These are phyloP conservation scores for Hycleus cichorii DNA, from an alignment of 1,140 invertebrate genomes.

Conservation along the genomic window DNA sequence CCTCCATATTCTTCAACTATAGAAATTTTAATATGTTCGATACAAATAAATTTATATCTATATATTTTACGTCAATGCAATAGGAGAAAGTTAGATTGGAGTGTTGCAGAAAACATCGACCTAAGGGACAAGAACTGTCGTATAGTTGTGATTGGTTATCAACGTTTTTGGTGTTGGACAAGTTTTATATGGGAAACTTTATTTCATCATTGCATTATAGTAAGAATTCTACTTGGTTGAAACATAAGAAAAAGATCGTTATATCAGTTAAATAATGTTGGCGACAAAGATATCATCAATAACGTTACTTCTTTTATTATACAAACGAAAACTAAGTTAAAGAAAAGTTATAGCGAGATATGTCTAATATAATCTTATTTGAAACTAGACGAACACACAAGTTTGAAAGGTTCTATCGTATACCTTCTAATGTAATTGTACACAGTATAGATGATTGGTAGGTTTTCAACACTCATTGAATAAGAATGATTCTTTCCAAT, in stretches of 20 bases:
- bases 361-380: constrained; percentile 8
- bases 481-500: too few relatives aligned
- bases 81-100: constrained; percentile 17
- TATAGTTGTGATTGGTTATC: constrained; percentile 19
- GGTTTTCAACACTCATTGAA: too few relatives aligned
- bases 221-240: not conserved
- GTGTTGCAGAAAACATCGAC: constrained; percentile 3
- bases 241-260: constrained; percentile 4
- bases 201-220: constrained; percentile 18
- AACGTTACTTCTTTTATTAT: too few relatives aligned
- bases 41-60: not conserved
- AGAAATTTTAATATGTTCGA: constrained; percentile 11
- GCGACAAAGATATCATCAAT: not conserved
- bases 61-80: constrained; percentile 1
- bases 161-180: not conserved
- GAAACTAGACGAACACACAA: too few relatives aligned
- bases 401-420: too few relatives aligned
- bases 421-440: too few relatives aligned
- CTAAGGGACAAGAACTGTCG: constrained; percentile 11
- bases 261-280: not conserved
- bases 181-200: constrained; percentile 16
- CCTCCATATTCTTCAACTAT: not conserved
- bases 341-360: constrained; percentile 13
- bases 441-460: too few relatives aligned
- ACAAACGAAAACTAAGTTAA: not conserved